Evolutionary conservation across 2,797 vertebrate genomes (phyloP).

Genomic region (Ataeniobius toweri): DNA sequence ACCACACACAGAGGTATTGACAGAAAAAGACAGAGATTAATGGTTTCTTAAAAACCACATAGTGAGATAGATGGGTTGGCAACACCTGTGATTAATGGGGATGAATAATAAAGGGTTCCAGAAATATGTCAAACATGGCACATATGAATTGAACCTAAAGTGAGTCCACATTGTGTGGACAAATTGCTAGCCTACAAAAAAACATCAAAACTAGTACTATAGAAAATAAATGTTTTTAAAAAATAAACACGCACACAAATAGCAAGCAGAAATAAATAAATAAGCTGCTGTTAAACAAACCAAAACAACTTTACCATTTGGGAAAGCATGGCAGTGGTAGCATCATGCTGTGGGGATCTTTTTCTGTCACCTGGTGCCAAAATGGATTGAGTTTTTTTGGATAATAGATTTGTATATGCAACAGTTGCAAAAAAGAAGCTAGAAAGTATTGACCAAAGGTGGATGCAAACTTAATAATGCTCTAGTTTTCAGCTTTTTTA

Average conservation of each 20-base stretch:
- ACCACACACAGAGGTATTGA: conserved; percentile 19
- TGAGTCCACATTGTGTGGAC: not conserved
- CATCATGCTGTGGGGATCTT: not conserved
- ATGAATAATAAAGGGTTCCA: not conserved
- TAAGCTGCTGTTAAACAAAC: not conserved
- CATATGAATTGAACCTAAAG: not conserved
- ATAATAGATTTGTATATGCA: not conserved
- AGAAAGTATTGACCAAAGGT: not conserved
- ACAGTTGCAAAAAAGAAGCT: not conserved
- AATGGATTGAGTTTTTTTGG: not conserved
- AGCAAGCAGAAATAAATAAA: not conserved
- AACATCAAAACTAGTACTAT: not conserved
- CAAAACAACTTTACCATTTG: no score
- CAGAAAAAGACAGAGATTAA: conserved; percentile 5
- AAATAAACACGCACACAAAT: not conserved
- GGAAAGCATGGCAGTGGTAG: no score
- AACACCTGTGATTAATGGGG: conserved; percentile 1
- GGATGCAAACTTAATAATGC: not conserved
- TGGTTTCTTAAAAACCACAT: conserved; percentile 10
- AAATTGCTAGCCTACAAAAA: not conserved
- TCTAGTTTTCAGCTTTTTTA: not conserved
- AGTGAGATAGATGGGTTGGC: conserved; percentile 1
- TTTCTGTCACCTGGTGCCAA: not conserved
- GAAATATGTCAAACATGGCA: not conserved
- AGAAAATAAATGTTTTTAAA: not conserved